Percentiles rank a stretch among this genome's conserved stretches.
phyloP scores from a whole-genome alignment of 2,797 vertebrate genomes.

The Anguilla obscura region DNA sequence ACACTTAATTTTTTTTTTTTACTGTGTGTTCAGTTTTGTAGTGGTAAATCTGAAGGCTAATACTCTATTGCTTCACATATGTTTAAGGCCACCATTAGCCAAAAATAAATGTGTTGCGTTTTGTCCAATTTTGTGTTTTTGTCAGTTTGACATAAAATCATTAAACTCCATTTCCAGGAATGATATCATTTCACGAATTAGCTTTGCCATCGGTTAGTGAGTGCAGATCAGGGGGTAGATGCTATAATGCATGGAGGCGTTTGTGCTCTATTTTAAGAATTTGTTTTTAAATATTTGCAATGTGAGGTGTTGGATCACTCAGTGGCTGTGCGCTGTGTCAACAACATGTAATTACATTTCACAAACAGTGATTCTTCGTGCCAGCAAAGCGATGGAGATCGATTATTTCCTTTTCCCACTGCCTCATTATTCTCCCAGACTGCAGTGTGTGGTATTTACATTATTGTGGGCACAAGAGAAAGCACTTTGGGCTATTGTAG shows the following conservation, averaged over 20 bases:
- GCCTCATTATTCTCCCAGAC: background rate
- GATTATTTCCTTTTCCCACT: background rate
- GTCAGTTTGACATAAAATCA: background rate
- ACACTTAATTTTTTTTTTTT: no score
- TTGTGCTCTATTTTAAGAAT: background rate
- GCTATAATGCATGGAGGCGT: background rate
- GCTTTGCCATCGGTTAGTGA: background rate
- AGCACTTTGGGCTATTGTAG: background rate
- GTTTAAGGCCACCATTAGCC: no score
- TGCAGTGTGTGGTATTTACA: background rate
- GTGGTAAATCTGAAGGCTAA: no score
- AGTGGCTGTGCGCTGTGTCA: no score
- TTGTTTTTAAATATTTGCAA: background rate
- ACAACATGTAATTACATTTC: background rate
- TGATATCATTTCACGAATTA: background rate
- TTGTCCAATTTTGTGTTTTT: conserved; percentile 25
- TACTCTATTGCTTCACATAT: no score
- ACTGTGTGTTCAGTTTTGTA: no score
- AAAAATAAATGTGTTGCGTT: no score
- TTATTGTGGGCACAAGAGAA: background rate
- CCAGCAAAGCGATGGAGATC: background rate
- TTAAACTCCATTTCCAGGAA: background rate
- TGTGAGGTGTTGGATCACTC: background rate
- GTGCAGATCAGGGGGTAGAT: background rate
- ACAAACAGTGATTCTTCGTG: background rate